phyloP scores from a whole-genome alignment of 2,113 vertebrate genomes.

The Ifrita kowaldi region DNA sequence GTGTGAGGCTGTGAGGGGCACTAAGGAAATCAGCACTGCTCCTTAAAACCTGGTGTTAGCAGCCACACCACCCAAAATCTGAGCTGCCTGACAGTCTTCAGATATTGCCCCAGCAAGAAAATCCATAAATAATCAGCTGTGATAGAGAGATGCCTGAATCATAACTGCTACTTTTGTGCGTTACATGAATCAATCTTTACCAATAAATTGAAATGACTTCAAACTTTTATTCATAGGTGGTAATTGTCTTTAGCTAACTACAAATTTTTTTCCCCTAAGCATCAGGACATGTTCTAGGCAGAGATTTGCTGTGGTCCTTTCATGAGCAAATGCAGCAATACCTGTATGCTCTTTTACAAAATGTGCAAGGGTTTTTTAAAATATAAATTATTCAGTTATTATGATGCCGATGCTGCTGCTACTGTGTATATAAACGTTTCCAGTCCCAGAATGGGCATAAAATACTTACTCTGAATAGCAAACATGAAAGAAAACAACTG shows the following conservation, averaged over 20 bases:
- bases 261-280: not conserved
- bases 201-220: not conserved
- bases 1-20: not conserved
- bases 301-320: not conserved
- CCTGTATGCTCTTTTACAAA: not conserved
- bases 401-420: not conserved
- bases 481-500: slow-evolving; percentile 37
- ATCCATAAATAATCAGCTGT: not conserved
- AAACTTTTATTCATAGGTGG: not conserved
- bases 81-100: not conserved
- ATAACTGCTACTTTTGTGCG: not conserved
- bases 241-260: not conserved
- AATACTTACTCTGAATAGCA: slow-evolving; percentile 37
- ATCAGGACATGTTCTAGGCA: not conserved
- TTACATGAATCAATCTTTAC: not conserved
- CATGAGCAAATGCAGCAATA: not conserved
- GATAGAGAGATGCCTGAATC: not conserved
- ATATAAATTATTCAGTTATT: slow-evolving; percentile 34
- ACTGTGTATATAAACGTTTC: not conserved
- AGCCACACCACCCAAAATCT: not conserved
- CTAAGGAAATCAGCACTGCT: not conserved
- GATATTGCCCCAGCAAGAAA: not conserved
- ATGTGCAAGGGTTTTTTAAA: not conserved
- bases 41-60: not conserved
- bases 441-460: slow-evolving; percentile 37